A percentile compares a stretch with the other conserved stretches of the same genome.
These are phyloP conservation scores for Puffinus mauretanicus DNA, from an alignment of 2,113 vertebrate species.

Conservation along the genomic window DNA sequence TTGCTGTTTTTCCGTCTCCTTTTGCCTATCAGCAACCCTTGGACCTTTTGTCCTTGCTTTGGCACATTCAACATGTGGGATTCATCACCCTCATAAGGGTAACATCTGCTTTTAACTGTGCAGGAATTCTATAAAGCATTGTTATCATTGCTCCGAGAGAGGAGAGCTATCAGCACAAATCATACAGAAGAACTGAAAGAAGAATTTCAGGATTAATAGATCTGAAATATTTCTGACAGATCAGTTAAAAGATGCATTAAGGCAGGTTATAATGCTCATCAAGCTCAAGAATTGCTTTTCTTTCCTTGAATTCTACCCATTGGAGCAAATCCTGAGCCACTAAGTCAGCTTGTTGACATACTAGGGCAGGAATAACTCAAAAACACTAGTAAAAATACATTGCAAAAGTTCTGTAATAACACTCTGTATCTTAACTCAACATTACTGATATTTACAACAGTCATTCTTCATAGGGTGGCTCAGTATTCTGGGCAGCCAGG, in stretches of 20 bases:
- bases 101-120: constrained; percentile 15
- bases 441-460: background rate
- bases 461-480: background rate
- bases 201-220: constrained; percentile 37
- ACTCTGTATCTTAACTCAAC: background rate
- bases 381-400: background rate
- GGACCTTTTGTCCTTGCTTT: constrained; percentile 28
- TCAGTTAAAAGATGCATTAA: constrained; percentile 44
- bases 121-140: constrained; percentile 19
- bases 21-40: background rate
- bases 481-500: background rate
- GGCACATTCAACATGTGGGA: background rate
- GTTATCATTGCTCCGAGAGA: constrained; percentile 4
- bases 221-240: constrained; percentile 32
- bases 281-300: constrained; percentile 19
- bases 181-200: constrained; percentile 20
- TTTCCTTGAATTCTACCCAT: constrained; percentile 45
- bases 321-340: constrained; percentile 22
- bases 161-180: background rate
- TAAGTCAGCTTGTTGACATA: constrained; percentile 22
- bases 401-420: background rate
- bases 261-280: background rate
- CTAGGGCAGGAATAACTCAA: background rate
- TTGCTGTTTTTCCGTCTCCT: background rate
- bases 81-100: background rate